Evolutionary conservation across 2,113 vertebrate species (phyloP).

Genomic region (Orycteropus afer): DNA sequence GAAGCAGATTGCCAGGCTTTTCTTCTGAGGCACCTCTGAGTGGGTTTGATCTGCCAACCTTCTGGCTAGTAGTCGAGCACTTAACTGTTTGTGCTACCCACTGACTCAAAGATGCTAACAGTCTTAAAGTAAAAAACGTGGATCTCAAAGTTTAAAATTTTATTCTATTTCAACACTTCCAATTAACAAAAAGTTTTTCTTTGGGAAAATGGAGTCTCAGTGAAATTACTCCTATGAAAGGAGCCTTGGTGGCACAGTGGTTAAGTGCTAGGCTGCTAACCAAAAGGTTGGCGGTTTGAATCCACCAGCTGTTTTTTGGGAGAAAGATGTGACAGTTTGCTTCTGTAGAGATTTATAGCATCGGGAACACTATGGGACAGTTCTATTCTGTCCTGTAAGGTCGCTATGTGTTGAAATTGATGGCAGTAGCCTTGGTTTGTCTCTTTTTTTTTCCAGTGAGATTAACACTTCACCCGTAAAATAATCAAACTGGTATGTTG

Average conservation of each 20-base stretch:
- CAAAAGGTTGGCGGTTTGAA: not conserved
- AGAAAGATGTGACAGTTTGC: no score
- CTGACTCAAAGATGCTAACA: not conserved
- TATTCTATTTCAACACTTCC: slow-evolving; percentile 33
- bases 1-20: not conserved
- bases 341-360: no score
- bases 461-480: no score
- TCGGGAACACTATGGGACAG: no score
- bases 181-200: not conserved
- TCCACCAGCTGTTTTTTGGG: no score
- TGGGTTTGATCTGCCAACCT: not conserved
- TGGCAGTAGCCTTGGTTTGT: no score
- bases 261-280: no score
- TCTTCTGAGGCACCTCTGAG: no score
- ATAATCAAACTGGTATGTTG: not conserved
- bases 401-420: no score
- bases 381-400: no score
- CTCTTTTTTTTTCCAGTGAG: no score
- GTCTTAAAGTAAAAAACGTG: not conserved
- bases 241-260: no score
- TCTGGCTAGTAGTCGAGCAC: not conserved
- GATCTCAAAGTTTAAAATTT: not conserved
- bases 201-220: slow-evolving; percentile 10
- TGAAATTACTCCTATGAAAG: not conserved
- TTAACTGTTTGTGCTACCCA: not conserved